phyloP scores from a whole-genome alignment of 2,797 vertebrate genomes.

The Micromesistius poutassou region DNA sequence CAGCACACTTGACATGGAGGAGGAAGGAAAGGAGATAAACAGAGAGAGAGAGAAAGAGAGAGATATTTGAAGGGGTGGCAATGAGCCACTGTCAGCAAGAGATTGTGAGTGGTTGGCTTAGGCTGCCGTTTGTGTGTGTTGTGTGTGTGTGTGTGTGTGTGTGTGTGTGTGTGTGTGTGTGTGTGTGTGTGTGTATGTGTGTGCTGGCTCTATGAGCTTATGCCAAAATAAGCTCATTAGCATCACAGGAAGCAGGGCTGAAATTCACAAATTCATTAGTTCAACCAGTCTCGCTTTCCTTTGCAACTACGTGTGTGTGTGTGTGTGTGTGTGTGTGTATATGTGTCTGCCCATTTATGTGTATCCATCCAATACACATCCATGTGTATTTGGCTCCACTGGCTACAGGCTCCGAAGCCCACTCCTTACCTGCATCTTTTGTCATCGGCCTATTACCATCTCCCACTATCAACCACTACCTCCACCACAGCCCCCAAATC shows the following conservation, averaged over 20 bases:
- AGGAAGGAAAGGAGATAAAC: conserved; percentile 1
- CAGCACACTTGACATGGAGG: background rate
- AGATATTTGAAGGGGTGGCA: conserved; percentile 34
- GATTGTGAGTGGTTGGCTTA: conserved; percentile 33
- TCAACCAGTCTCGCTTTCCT: conserved; percentile 45
- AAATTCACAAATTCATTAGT: conserved; percentile 69
- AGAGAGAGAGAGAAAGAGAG: conserved; percentile 27
- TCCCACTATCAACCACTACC: too few relatives aligned
- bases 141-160: conserved; percentile 40
- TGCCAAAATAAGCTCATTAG: conserved; percentile 71
- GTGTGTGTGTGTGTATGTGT: conserved; percentile 40
- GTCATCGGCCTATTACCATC: conserved; percentile 16
- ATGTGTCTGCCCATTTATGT: conserved; percentile 6
- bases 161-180: conserved; percentile 27
- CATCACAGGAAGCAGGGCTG: conserved; percentile 60
- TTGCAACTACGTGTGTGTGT: conserved; percentile 28
- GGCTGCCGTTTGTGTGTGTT: conserved; percentile 6
- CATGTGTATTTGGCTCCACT: conserved; percentile 33
- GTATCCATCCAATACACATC: too few relatives aligned
- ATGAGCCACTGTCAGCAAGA: conserved; percentile 57
- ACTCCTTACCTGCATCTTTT: conserved; percentile 54
- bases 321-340: conserved; percentile 10
- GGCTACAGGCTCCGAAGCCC: conserved; percentile 53
- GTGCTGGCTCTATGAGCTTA: conserved; percentile 53
- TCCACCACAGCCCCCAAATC: conserved; percentile 9